These are phyloP conservation scores for Rhagonycha fulva DNA, from an alignment of 2,888 invertebrate genomes.

Conservation along the genomic window DNA sequence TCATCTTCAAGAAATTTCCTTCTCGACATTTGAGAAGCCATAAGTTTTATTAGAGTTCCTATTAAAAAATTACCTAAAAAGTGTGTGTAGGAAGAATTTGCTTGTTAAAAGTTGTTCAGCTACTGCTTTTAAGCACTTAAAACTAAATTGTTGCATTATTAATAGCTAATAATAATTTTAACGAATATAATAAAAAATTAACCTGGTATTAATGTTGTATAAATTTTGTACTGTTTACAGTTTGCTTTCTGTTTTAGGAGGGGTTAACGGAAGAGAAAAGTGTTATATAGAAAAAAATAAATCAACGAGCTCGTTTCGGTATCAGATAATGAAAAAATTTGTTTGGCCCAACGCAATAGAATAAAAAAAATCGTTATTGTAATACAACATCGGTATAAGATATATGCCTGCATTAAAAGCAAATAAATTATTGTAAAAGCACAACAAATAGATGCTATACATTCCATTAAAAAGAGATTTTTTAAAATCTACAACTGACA, in stretches of 20 bases:
- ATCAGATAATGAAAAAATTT: too few species aligned
- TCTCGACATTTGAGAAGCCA: neutral
- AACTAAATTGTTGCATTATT: neutral
- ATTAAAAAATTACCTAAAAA: neutral
- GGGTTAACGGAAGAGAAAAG: too few species aligned
- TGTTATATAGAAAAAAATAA: too few species aligned
- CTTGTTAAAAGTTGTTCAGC: neutral
- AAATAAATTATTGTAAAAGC: neutral
- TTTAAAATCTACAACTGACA: neutral
- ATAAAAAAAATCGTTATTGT: too few species aligned
- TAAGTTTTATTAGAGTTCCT: neutral
- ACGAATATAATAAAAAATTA: neutral
- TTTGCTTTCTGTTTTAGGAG: too few species aligned
- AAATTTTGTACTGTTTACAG: neutral
- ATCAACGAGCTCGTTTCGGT: too few species aligned
- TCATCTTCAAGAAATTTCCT: neutral
- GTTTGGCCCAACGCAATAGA: too few species aligned
- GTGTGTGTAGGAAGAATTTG: neutral
- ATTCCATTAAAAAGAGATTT: neutral
- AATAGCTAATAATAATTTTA: neutral
- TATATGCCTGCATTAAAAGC: neutral
- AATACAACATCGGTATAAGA: neutral
- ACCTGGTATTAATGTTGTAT: neutral
- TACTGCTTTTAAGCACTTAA: neutral
- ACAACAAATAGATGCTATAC: neutral